Base-by-base conservation (phyloP, 2,888 invertebrate genomes). In the Pocota personata region DNA sequence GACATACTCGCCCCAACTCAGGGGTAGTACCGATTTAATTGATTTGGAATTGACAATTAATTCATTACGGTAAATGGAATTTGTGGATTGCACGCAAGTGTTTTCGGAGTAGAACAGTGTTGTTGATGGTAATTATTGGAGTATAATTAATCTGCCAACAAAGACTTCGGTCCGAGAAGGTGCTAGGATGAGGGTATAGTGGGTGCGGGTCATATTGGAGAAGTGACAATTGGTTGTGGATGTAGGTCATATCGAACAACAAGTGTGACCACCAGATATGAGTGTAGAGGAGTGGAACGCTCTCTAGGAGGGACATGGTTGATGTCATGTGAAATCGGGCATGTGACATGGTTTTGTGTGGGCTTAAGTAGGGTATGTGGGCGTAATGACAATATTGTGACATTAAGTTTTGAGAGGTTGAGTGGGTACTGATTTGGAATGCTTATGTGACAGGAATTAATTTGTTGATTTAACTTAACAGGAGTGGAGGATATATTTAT, bases 11-110 rank as follows among this genome's bases (percentile, higher is more conserved):
- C 24, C 10, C 14, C 8, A 40, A 30, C 55, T 48, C 16, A 57
- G 46, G 37, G 35, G 75, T 14, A 52, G 69, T 40, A 19, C 50
- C 40, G 40, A 69, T 79, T 64, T 84, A 84, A 84, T 84, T 84
- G 79, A 84, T 80, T 84, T 50, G 43, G 30, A 79, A 84, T 84
- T 75, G 79, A 71, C 79, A 84, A 84, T 80, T 80, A 80, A 84
- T 84, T 80, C 58, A 71, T 84, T 75, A 76, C 52, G 57, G 27
- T 64, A 79, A 84, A 75, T 79, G 69, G 75, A 71, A 75, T 79
- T 79, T 75, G 69, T 52, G 78, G 76, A 67, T 60, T 50, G 62
- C 37, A 52, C 16, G 50, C 60, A 78, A 78, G 58, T 64, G 75
- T 64, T 84, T 75, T 84, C 60, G 79, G 52, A 78, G 48, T 55